These are phyloP conservation scores for Meles meles DNA, from an alignment of 2,113 vertebrate genomes.

Conservation along the genomic window DNA sequence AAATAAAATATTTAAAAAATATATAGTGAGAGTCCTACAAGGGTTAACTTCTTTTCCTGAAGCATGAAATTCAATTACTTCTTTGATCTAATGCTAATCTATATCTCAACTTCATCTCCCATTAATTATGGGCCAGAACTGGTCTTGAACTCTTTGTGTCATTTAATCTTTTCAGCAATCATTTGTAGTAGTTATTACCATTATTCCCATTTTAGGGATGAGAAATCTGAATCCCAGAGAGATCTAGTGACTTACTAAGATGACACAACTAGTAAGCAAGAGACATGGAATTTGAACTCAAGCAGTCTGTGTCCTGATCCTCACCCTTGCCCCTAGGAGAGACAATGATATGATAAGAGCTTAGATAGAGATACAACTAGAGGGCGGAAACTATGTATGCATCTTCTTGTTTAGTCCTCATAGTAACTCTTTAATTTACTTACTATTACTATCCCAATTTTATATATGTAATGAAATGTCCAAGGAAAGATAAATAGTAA, in stretches of 20 bases:
- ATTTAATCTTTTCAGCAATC: not conserved
- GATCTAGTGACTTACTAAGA: not conserved
- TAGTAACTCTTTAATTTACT: not conserved
- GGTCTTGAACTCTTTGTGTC: not conserved
- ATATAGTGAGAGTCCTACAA: not conserved
- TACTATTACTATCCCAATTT: not conserved
- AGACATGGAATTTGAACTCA: not conserved
- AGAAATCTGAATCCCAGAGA: not conserved
- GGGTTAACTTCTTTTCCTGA: not conserved
- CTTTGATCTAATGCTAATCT: not conserved
- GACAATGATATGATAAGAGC: not conserved
- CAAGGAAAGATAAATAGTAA: not conserved
- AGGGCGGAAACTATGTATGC: not conserved
- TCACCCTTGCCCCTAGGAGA: not conserved
- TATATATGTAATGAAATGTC: not conserved
- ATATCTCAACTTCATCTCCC: not conserved
- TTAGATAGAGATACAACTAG: not conserved
- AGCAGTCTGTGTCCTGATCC: not conserved
- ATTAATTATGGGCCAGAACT: not conserved
- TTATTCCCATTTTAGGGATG: not conserved
- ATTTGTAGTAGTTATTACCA: not conserved
- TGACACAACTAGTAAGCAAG: not conserved
- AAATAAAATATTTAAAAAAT: no score
- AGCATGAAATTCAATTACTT: not conserved
- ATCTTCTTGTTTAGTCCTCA: not conserved